phyloP scores from a whole-genome alignment of 2,113 vertebrate species.

The Synchiropus splendidus region DNA sequence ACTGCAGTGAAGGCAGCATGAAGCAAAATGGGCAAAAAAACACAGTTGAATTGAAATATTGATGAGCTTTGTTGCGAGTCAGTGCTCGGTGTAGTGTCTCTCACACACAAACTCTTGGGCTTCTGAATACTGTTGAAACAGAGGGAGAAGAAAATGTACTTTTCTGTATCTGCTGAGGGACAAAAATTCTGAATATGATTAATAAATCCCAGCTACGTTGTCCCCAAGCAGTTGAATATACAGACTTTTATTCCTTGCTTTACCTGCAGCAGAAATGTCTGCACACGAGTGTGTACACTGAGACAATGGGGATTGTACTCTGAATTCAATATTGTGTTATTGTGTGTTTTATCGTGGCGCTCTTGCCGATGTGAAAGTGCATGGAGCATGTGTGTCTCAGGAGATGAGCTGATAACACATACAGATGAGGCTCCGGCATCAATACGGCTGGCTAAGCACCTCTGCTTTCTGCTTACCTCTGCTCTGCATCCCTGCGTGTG shows the following conservation, averaged over 20 bases:
- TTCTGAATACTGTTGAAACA: constrained; percentile 14
- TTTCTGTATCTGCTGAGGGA: constrained; percentile 58
- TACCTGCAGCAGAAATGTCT: constrained; percentile 57
- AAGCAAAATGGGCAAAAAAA: too few species aligned
- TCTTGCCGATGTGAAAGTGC: constrained; percentile 11
- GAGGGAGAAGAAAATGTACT: constrained; percentile 41
- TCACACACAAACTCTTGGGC: too few species aligned
- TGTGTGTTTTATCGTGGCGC: too few species aligned
- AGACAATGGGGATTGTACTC: too few species aligned
- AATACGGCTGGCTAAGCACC: constrained; percentile 69
- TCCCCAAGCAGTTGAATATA: constrained; percentile 34
- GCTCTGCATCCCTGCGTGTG: constrained; percentile 40
- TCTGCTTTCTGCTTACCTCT: constrained; percentile 68
- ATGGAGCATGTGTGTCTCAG: constrained; percentile 37
- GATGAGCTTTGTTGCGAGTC: constrained; percentile 15
- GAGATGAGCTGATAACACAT: constrained; percentile 64
- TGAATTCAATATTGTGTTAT: too few species aligned
- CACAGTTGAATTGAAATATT: too few species aligned
- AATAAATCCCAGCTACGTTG: constrained; percentile 54
- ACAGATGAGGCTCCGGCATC: constrained; percentile 63
- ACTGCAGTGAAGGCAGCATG: too few species aligned
- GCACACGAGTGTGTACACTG: constrained; percentile 24
- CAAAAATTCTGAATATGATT: constrained; percentile 52
- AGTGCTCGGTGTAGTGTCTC: background rate
- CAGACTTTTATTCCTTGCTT: constrained; percentile 54